phyloP scores from a whole-genome alignment of 2,888 invertebrate genomes.

The Crocallis elinguaria region DNA sequence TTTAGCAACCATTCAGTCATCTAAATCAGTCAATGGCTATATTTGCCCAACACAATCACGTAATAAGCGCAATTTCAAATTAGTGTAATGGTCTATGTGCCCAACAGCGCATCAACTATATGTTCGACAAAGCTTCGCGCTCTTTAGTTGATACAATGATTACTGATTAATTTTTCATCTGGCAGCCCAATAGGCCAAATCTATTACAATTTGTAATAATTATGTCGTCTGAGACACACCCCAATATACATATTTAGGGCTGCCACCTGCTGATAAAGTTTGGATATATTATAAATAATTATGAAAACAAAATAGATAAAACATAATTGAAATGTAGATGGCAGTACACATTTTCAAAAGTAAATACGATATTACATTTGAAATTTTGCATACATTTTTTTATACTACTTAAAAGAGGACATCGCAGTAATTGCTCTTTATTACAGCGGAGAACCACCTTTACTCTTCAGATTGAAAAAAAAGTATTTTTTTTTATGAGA shows the following conservation, averaged over 20 bases:
- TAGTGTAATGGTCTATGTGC: not conserved
- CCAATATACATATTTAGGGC: constrained; percentile 5
- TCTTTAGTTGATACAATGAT: not conserved
- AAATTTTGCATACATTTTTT: too few relatives aligned
- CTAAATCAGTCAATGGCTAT: too few relatives aligned
- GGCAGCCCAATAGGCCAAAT: not conserved
- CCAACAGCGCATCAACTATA: not conserved
- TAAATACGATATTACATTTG: too few relatives aligned
- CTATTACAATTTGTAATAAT: constrained; percentile 11
- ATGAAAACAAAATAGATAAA: not conserved
- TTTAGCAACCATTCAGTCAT: too few relatives aligned
- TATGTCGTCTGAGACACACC: constrained; percentile 4
- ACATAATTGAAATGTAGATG: too few relatives aligned
- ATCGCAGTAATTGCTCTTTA: too few relatives aligned
- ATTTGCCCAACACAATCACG: not conserved
- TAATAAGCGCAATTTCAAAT: not conserved
- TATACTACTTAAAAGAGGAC: too few relatives aligned
- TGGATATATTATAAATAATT: not conserved
- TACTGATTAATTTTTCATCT: constrained; percentile 14
- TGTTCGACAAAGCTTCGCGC: not conserved
- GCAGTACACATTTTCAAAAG: too few relatives aligned
- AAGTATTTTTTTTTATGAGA: too few relatives aligned
- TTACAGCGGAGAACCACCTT: too few relatives aligned
- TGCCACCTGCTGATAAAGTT: not conserved
- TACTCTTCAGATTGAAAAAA: too few relatives aligned